Evolutionary conservation across 2,113 vertebrate species (phyloP), one percentile per base, ranked within the genome.

Genomic region (Campylomormyrus numenius): DNA sequence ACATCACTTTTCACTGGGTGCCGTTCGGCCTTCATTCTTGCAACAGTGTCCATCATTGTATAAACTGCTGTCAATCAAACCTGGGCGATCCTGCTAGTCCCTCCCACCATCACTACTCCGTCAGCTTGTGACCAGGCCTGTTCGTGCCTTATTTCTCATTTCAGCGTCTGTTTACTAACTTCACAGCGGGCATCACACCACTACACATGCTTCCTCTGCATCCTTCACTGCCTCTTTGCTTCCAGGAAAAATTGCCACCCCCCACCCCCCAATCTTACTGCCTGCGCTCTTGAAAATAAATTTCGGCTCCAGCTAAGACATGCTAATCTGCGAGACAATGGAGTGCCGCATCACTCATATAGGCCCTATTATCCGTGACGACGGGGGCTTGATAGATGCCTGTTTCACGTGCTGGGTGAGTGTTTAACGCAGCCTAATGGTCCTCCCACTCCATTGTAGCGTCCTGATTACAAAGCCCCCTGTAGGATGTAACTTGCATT

Each of bases 351-450:
- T 83, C 17, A 13, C 77, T 52, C 48, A 21, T 21, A 19, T 13
- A 77, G 88, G 58, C 58, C 4, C 46, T 7, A n/a, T 48, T 89
- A 27, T 77, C 45, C 13, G 56, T 77, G 85, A 77, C 17, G 48
- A 66, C 62, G 5, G 58, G 15, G 19, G 45, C 50, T 42, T 52
- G 56, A 87, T 24, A 58, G 85, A 7, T 84, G 15, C 5, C 3
- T 21, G 48, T 87, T 70, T 74, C 66, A 74, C 45, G 74, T 90
- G 62, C 85, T 21, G 77, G 86, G 85, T 62, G 31, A 49, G 35
- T 24, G 15, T 48, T 77, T 21, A 46, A 45, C 19, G 89, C 62
- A 3, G 31, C 15, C 19, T 50, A 52, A 77, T 49, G 48, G 49
- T 80, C 52, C 21, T 10, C 90, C 58, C 88, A 80, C 88, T 39